These are phyloP conservation scores for Brachynemurus nebulosus DNA, from an alignment of 2,888 invertebrate species.

Conservation along the genomic window DNA sequence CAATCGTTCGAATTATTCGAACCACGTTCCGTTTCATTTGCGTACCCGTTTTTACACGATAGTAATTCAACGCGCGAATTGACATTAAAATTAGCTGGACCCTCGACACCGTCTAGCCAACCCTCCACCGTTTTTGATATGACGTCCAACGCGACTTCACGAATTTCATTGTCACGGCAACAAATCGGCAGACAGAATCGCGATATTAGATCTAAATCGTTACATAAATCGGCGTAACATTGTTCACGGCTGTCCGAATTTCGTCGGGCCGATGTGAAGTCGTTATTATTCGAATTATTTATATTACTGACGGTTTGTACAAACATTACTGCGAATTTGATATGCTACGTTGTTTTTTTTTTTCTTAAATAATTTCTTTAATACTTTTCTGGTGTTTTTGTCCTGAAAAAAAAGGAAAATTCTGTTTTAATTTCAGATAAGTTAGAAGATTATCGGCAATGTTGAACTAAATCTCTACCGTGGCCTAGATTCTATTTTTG, in stretches of 20 bases:
- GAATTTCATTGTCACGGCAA: conserved; percentile 35
- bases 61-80: conserved; percentile 10
- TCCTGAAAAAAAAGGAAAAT: too few relatives aligned
- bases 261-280: conserved; percentile 17
- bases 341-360: too few relatives aligned
- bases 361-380: too few relatives aligned
- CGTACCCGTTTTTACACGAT: conserved; percentile 21
- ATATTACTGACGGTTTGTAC: conserved; percentile 28
- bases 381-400: too few relatives aligned
- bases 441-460: too few relatives aligned
- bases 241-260: conserved; percentile 19
- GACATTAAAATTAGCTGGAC: conserved; percentile 32
- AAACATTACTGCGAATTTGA: too few relatives aligned
- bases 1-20: too few relatives aligned
- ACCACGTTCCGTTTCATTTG: too few relatives aligned
- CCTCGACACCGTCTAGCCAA: conserved; percentile 38
- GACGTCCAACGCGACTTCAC: conserved; percentile 36
- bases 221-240: conserved; percentile 24
- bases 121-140: conserved; percentile 38
- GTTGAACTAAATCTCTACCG: too few relatives aligned
- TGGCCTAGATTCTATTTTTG: too few relatives aligned
- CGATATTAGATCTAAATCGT: conserved; percentile 35
- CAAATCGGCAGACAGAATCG: conserved; percentile 38
- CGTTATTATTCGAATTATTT: conserved; percentile 27
- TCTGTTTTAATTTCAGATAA: too few relatives aligned